These are phyloP conservation scores for Aphelenchoides fujianensis DNA, from an alignment of 1,140 invertebrate species.

Conservation along the genomic window DNA sequence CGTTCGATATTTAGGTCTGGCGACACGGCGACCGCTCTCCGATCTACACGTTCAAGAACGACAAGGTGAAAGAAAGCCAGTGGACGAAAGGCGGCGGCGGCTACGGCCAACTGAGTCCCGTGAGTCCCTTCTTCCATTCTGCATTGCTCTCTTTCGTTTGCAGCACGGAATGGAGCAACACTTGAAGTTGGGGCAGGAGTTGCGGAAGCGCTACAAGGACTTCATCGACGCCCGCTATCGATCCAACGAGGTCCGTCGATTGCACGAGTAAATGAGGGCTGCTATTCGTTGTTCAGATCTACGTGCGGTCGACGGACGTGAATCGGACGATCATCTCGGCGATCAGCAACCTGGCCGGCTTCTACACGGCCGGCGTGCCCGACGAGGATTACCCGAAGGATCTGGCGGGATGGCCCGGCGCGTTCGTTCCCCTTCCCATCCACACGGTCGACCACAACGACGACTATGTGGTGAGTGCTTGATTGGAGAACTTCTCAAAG, in stretches of 20 bases:
- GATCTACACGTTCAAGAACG: not conserved
- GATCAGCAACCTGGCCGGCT: not conserved
- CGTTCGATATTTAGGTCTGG: not conserved
- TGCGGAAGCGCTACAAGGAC: not conserved
- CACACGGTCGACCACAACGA: conserved; percentile 16
- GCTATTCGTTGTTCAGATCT: conserved; percentile 17
- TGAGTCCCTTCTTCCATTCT: not conserved
- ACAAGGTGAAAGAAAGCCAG: not conserved
- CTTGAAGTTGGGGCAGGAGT: not conserved
- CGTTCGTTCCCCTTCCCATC: conserved; percentile 22
- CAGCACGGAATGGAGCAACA: not conserved
- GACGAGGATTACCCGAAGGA: conserved; percentile 7
- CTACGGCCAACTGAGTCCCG: conserved; percentile 2
- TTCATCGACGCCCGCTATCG: not conserved
- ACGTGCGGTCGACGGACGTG: conserved; percentile 17
- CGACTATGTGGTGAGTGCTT: conserved; percentile 3
- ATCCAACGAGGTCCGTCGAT: not conserved
- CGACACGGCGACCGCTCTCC: not conserved
- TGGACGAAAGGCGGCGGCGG: conserved; percentile 4
- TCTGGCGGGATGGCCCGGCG: not conserved
- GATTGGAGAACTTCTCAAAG: not conserved
- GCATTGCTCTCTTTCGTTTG: not conserved
- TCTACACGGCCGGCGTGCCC: not conserved
- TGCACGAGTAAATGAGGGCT: not conserved
- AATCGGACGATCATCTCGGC: not conserved